These are phyloP conservation scores for Podiceps cristatus DNA, from an alignment of 2,113 vertebrate genomes.

Conservation along the genomic window DNA sequence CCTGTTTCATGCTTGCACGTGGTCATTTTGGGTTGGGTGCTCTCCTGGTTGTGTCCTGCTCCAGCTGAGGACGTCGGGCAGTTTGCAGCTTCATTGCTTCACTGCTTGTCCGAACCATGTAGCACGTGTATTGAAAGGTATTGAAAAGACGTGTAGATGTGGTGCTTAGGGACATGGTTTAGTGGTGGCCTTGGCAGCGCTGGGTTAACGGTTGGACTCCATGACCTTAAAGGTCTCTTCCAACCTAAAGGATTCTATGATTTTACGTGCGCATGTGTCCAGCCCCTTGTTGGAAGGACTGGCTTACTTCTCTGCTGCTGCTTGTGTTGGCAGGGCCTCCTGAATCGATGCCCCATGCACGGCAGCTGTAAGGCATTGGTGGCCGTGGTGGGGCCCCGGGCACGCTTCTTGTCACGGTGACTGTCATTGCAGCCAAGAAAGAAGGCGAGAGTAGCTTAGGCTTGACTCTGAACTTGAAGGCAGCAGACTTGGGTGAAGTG, in stretches of 20 bases:
- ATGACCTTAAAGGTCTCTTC: too few relatives aligned
- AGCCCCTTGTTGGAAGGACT: neutral
- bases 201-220: too few relatives aligned
- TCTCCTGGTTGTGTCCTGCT: neutral
- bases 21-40: neutral
- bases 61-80: neutral
- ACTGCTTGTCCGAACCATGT: neutral
- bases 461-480: neutral
- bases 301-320: neutral
- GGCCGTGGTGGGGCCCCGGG: neutral
- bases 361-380: neutral
- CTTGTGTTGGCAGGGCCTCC: neutral
- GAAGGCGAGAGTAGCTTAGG: neutral
- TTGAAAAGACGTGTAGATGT: too few relatives aligned
- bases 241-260: too few relatives aligned
- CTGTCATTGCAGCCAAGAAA: neutral
- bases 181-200: too few relatives aligned
- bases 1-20: rapidly evolving
- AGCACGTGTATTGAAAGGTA: neutral
- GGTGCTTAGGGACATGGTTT: too few relatives aligned
- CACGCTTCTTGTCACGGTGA: neutral
- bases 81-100: neutral
- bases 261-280: rapidly evolving
- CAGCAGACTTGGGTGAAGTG: neutral
- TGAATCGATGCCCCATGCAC: rapidly evolving